phyloP scores from a whole-genome alignment of 2,113 vertebrate species.

The Arothron firmamentum region DNA sequence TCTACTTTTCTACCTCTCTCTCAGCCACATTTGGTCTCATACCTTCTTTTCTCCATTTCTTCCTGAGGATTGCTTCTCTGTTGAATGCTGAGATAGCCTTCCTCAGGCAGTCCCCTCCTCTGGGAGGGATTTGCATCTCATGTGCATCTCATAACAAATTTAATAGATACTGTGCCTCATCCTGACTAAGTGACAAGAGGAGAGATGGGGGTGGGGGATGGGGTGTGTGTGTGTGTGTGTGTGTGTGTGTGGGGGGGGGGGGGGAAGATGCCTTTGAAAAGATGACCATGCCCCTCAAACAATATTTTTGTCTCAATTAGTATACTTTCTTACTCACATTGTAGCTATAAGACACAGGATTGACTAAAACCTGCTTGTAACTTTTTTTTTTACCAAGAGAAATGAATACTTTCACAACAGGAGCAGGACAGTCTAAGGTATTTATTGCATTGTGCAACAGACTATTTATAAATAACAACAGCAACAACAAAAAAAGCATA shows the following conservation, averaged over 20 bases:
- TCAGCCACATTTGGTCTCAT: constrained; percentile 17
- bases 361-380: constrained; percentile 1
- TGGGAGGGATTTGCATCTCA: constrained; percentile 74
- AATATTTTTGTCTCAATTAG: constrained; percentile 18
- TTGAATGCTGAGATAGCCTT: constrained; percentile 71
- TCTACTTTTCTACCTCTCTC: constrained; percentile 23
- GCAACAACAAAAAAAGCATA: too few species aligned
- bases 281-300: constrained; percentile 45
- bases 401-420: too few species aligned
- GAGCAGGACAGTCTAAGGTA: too few species aligned
- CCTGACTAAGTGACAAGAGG: constrained; percentile 51
- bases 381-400: too few species aligned
- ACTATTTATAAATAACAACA: too few species aligned
- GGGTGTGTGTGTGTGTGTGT: too few species aligned
- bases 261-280: constrained; percentile 25
- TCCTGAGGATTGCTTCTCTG: constrained; percentile 52
- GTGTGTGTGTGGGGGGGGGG: too few species aligned
- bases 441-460: too few species aligned
- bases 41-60: constrained; percentile 21
- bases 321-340: neutral
- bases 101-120: constrained; percentile 66
- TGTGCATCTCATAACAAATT: constrained; percentile 69
- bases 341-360: constrained; percentile 17
- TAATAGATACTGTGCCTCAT: constrained; percentile 63
- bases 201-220: constrained; percentile 41